Conservation (phyloP, 1,140 invertebrate genomes). For the Heliconius himera region DNA sequence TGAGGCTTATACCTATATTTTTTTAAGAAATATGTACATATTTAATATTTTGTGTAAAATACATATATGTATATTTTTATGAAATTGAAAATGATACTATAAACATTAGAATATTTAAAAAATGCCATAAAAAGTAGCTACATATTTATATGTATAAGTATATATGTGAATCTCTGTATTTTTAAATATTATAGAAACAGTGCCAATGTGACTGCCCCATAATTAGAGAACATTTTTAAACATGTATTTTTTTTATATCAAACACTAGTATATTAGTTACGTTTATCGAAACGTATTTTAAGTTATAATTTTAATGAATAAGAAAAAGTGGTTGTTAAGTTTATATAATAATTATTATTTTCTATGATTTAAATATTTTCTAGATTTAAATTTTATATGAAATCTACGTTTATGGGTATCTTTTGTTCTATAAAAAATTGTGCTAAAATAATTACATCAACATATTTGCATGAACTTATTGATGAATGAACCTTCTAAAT, state of each 20-base stretch:
- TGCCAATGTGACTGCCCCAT: constrained; percentile 2
- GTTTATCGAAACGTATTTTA: neutral
- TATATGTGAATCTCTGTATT: constrained; percentile 18
- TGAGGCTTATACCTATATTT: neutral
- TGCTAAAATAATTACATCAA: neutral
- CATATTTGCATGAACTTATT: neutral
- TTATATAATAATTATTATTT: neutral
- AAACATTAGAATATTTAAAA: neutral
- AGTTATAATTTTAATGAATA: neutral
- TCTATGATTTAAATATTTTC: neutral
- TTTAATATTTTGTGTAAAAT: too few relatives aligned
- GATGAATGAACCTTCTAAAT: neutral
- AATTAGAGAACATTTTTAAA: neutral
- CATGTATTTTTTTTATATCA: neutral
- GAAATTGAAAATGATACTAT: neutral
- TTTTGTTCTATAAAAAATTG: neutral
- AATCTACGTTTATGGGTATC: neutral
- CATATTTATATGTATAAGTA: neutral
- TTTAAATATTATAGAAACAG: neutral
- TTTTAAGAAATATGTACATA: neutral
- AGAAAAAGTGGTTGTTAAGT: constrained; percentile 1
- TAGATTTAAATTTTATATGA: neutral
- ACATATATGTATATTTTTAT: neutral
- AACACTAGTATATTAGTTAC: neutral
- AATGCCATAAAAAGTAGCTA: constrained; percentile 2